A percentile compares a stretch with the other conserved stretches of the same genome.
phyloP scores from a whole-genome alignment of 2,113 vertebrate species.

The Malurus cyaneus region DNA sequence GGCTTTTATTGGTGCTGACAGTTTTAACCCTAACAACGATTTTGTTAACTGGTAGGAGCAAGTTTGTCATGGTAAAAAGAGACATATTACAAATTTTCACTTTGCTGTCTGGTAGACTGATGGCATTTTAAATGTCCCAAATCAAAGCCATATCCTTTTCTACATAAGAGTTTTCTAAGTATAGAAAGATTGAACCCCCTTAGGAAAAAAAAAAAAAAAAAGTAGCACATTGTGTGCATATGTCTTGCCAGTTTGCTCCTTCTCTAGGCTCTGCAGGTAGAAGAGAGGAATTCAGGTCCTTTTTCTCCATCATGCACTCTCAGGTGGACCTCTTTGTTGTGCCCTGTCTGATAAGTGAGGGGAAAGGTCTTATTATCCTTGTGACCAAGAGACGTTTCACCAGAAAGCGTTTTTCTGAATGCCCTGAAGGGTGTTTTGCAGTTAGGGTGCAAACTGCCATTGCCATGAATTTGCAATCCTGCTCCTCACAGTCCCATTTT shows the following conservation, averaged over 20 bases:
- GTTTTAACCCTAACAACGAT: background rate
- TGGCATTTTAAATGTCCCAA: background rate
- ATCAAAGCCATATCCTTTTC: background rate
- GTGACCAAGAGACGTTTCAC: background rate
- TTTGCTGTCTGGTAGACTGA: background rate
- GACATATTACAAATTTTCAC: background rate
- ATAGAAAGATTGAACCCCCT: background rate
- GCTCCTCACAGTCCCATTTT: background rate
- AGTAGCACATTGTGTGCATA: accelerated
- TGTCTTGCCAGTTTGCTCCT: background rate
- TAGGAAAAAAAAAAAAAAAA: accelerated
- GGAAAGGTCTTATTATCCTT: background rate
- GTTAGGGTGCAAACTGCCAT: background rate
- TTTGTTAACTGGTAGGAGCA: background rate
- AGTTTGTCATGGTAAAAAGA: background rate
- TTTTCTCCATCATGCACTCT: background rate
- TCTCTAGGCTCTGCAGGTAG: background rate
- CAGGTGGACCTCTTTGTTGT: background rate
- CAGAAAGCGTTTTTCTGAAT: background rate
- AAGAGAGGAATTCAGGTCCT: background rate
- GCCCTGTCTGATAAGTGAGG: background rate
- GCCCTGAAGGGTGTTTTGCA: background rate
- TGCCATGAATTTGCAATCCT: background rate
- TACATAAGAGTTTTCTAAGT: background rate
- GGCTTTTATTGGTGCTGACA: background rate